Base-by-base conservation (phyloP, 2,888 invertebrate species). In the Megamerina dolium region DNA sequence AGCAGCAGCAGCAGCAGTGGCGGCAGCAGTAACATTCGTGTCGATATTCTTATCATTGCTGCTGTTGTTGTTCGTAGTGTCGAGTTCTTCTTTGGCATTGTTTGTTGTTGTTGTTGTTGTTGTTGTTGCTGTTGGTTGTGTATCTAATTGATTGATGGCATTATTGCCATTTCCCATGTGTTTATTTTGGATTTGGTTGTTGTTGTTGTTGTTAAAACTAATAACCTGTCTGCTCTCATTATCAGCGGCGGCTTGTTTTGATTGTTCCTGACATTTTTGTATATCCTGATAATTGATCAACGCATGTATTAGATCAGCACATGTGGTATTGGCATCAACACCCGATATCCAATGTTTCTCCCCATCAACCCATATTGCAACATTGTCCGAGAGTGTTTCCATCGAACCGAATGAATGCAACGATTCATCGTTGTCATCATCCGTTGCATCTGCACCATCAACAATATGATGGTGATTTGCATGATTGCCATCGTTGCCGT, bases 341-440 rank as follows among this genome's bases (percentile, higher is more conserved):
- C 88, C 88, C 2, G 86, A 81, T 45, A 89, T 83, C 85, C 86
- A 87, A 57, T 86, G 77, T 63, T 83, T 82, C 59, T 83, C 82
- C 3, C 86, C 86, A 45, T 81, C 75, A 18, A 88, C 80, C 77
- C 86, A 78, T 51, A 89, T 82, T 9, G 84, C 83, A 30, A 86
- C 77, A 64, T 84, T 83, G 61, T 81, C 81, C 20, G 61, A 59
- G 26, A 54, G 50, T 3, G 60, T 61, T 48, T 64, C 62, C 49
- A 58, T 50, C 19, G 61, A 61, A 27, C 54, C 61, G 31, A 55
- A 54, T 12, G 63, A 60, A 21, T 49, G 50, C 5, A 34, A 27
- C 12, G 52, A 46, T 13, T 43, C 36, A 33, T 50, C 49, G 4
- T 16, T 30, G 23, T 54, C 46, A 19, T 49, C 36, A 37, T 43